Conservation (phyloP, 1,140 invertebrate species). For the Trachymyrmex cornetzi region DNA sequence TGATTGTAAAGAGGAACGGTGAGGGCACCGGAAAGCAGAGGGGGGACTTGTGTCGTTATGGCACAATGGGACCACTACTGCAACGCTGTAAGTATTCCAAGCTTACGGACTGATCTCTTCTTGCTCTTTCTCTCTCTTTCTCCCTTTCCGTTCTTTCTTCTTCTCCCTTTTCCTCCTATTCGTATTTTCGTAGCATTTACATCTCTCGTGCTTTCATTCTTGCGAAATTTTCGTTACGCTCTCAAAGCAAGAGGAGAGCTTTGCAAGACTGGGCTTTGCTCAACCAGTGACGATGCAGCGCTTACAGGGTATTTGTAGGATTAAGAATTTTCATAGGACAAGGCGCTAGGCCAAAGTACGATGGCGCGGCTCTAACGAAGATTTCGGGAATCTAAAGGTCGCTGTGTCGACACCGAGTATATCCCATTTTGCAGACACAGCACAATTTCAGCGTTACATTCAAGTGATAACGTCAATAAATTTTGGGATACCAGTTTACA, state of each 20-base stretch:
- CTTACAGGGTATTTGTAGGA: conserved; percentile 73
- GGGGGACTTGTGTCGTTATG: conserved; percentile 75
- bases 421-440: conserved; percentile 23
- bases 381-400: conserved; percentile 49
- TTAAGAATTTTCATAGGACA: conserved; percentile 71
- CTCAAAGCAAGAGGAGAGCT: conserved; percentile 59
- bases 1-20: conserved; percentile 45
- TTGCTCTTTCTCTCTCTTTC: conserved; percentile 40
- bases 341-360: conserved; percentile 18
- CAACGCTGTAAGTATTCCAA: conserved; percentile 78
- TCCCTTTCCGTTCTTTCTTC: conserved; percentile 1
- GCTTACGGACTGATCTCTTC: conserved; percentile 72
- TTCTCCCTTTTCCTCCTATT: conserved; percentile 37
- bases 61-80: conserved; percentile 80
- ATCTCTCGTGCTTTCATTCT: conserved; percentile 57
- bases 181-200: conserved; percentile 51
- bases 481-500: conserved; percentile 57
- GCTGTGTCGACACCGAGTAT: background rate
- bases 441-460: conserved; percentile 52
- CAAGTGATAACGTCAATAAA: conserved; percentile 62
- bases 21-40: conserved; percentile 69
- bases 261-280: conserved; percentile 63
- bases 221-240: conserved; percentile 59
- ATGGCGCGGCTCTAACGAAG: conserved; percentile 29
- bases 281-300: conserved; percentile 46